Conservation (phyloP, 2,888 invertebrate species). For the Hemaris fuciformis region DNA sequence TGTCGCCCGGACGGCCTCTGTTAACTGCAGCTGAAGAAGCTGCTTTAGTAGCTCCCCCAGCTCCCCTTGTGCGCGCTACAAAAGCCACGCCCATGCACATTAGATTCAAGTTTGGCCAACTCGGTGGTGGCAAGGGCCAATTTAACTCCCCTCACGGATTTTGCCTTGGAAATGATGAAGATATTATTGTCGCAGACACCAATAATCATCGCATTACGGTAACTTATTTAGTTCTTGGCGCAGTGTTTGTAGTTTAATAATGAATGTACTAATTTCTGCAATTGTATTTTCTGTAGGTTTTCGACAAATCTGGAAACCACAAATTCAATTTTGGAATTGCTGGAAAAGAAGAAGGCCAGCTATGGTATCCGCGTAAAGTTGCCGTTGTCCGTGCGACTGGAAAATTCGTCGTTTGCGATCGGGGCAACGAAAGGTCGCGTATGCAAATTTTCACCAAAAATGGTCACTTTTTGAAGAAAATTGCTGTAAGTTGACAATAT, state of each 20-base stretch:
- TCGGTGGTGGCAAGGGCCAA: conserved; percentile 95
- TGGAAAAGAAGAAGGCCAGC: conserved; percentile 97
- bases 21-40: conserved; percentile 73
- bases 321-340: conserved; percentile 97
- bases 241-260: neutral
- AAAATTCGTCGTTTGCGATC: conserved; percentile 98
- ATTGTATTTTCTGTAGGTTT: conserved; percentile 84
- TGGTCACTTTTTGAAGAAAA: conserved; percentile 97
- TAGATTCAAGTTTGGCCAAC: conserved; percentile 95
- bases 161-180: conserved; percentile 96
- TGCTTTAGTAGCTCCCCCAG: conserved; percentile 70
- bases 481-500: conserved; percentile 81
- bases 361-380: conserved; percentile 98
- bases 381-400: conserved; percentile 93
- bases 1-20: conserved; percentile 72
- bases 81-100: conserved; percentile 94
- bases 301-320: conserved; percentile 95
- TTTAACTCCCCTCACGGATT: conserved; percentile 99
- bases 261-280: neutral
- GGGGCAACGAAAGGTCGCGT: conserved; percentile 96
- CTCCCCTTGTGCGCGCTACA: conserved; percentile 82
- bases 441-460: conserved; percentile 99
- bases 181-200: conserved; percentile 97
- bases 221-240: neutral
- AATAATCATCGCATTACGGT: conserved; percentile 98